phyloP scores from a whole-genome alignment of 2,888 invertebrate genomes.

The Parascotia fuliginaria region DNA sequence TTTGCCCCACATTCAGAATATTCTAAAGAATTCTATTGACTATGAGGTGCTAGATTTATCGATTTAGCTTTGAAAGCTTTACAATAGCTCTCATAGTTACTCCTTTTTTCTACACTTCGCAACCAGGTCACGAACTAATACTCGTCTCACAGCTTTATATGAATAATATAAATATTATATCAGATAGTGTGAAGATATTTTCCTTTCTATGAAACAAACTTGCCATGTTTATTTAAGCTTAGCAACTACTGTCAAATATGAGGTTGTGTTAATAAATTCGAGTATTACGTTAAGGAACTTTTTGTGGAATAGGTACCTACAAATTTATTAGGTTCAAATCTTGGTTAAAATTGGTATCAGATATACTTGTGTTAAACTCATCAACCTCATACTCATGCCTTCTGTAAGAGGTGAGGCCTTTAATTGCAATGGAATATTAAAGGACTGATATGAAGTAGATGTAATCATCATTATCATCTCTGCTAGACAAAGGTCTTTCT shows the following conservation, averaged over 20 bases:
- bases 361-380: no score
- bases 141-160: not conserved
- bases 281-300: no score
- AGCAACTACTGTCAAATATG: not conserved
- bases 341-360: no score
- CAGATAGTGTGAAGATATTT: not conserved
- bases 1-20: not conserved
- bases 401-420: no score
- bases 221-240: not conserved
- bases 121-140: conserved; percentile 9
- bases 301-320: no score
- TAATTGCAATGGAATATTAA: no score
- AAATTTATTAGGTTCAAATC: no score
- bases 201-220: not conserved
- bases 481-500: no score
- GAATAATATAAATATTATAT: conserved; percentile 3
- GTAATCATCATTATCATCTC: no score
- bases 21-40: not conserved
- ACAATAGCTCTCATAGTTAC: not conserved
- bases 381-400: no score
- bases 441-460: no score
- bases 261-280: no score
- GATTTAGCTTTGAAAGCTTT: not conserved
- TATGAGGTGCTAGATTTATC: not conserved
- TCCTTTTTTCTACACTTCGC: not conserved